These are phyloP conservation scores for Fabriciana adippe DNA, from an alignment of 2,888 invertebrate genomes.

Conservation along the genomic window DNA sequence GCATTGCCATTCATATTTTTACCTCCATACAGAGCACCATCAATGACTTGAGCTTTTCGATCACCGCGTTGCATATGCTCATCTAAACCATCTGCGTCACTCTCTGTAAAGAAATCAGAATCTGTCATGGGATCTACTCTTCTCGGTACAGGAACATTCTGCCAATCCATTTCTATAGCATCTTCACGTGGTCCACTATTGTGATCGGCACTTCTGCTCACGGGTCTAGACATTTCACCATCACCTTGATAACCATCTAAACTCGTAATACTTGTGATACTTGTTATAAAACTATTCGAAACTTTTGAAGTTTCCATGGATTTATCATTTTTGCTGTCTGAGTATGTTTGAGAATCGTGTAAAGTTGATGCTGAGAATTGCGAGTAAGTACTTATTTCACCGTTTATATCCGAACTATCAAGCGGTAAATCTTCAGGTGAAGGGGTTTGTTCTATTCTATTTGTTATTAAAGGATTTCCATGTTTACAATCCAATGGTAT, in stretches of 20 bases:
- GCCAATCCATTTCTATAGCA: conserved; percentile 80
- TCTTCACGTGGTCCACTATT: conserved; percentile 83
- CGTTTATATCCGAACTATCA: conserved; percentile 86
- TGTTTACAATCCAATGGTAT: conserved; percentile 78
- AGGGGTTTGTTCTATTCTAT: conserved; percentile 89
- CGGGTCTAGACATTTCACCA: conserved; percentile 94
- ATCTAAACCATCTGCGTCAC: conserved; percentile 93
- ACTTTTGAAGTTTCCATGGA: conserved; percentile 85
- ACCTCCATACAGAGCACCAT: conserved; percentile 93
- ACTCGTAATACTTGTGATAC: conserved; percentile 95
- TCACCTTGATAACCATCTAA: conserved; percentile 97
- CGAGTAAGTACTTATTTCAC: conserved; percentile 81
- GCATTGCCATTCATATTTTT: conserved; percentile 81
- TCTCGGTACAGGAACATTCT: conserved; percentile 84
- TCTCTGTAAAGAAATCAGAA: conserved; percentile 95
- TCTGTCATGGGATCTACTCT: conserved; percentile 94
- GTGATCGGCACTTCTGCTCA: conserved; percentile 90
- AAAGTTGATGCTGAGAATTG: conserved; percentile 76
- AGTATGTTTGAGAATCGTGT: conserved; percentile 81
- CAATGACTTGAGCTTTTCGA: conserved; percentile 91
- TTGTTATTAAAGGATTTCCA: conserved; percentile 62
- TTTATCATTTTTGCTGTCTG: conserved; percentile 84
- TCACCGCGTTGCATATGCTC: conserved; percentile 87
- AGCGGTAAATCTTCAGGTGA: conserved; percentile 93
- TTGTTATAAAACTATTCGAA: conserved; percentile 90